These are phyloP conservation scores for Lophotis ruficrista DNA, from an alignment of 2,113 vertebrate species.

Conservation along the genomic window DNA sequence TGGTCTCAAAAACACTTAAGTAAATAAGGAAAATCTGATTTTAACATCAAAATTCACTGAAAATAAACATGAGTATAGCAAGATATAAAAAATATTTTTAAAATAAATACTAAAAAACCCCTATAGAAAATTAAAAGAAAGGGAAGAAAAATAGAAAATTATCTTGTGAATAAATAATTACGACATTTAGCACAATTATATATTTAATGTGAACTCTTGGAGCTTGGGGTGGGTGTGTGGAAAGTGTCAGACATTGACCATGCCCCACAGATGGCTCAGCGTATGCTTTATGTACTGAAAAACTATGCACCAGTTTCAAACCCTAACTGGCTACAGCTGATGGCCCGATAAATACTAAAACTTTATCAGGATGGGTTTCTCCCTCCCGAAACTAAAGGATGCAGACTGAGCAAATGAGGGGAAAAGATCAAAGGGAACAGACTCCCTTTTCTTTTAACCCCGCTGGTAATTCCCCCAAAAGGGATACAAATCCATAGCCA, in stretches of 20 bases:
- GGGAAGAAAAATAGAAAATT: neutral
- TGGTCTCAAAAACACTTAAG: neutral
- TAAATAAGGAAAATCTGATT: neutral
- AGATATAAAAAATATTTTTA: neutral
- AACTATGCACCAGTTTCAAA: neutral
- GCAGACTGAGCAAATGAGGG: neutral
- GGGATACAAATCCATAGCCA: neutral
- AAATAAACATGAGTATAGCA: neutral
- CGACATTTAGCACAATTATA: neutral
- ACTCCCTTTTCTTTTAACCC: neutral
- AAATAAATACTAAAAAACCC: neutral
- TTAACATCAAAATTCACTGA: neutral
- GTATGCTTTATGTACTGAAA: neutral
- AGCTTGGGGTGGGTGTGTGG: neutral
- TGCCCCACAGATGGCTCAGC: neutral
- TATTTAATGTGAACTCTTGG: neutral
- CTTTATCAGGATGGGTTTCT: conserved; percentile 49
- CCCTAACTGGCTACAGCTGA: neutral
- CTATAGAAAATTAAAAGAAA: neutral
- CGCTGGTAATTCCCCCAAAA: neutral
- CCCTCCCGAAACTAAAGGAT: neutral
- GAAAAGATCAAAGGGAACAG: conserved; percentile 59
- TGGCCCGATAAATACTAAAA: neutral
- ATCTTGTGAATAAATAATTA: neutral
- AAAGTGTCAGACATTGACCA: neutral